A percentile compares a stretch with the other conserved stretches of the same genome.
phyloP scores from a whole-genome alignment of 2,113 vertebrate species.

The Nothobranchius kuhntae region DNA sequence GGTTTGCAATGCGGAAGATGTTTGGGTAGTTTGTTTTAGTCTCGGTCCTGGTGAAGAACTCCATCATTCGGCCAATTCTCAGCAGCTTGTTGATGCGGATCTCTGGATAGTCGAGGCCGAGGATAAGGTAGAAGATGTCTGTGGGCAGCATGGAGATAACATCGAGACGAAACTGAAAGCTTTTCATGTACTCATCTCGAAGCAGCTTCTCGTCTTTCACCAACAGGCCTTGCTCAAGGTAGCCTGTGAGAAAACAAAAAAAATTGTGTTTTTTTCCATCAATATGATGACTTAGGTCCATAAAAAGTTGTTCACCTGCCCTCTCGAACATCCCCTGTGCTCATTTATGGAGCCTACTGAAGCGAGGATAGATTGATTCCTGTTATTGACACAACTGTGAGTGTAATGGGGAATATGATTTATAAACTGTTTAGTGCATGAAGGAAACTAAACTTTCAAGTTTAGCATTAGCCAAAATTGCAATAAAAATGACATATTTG shows the following conservation, averaged over 20 bases:
- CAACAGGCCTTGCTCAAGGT: constrained; percentile 93
- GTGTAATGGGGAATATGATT: no score
- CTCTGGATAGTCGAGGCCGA: constrained; percentile 94
- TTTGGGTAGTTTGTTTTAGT: constrained; percentile 97
- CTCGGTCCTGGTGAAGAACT: constrained; percentile 94
- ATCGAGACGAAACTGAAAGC: constrained; percentile 89
- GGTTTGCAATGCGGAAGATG: constrained; percentile 93
- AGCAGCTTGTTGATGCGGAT: constrained; percentile 92
- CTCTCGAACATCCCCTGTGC: no score
- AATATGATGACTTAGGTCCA: no score
- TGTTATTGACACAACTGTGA: no score
- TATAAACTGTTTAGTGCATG: no score
- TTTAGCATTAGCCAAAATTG: no score
- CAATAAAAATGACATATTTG: not conserved
- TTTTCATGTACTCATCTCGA: constrained; percentile 80
- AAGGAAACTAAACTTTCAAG: no score
- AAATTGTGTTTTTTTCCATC: not conserved
- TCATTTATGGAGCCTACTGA: no score
- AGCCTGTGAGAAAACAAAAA: constrained; percentile 75
- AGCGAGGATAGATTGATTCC: no score
- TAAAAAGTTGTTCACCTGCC: no score
- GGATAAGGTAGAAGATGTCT: constrained; percentile 85
- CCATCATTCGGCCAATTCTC: constrained; percentile 90
- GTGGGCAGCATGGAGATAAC: constrained; percentile 89
- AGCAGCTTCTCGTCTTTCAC: constrained; percentile 88